A percentile compares a stretch with the other conserved stretches of the same genome.
phyloP scores from a whole-genome alignment of 2,113 vertebrate genomes.

The Charina bottae region DNA sequence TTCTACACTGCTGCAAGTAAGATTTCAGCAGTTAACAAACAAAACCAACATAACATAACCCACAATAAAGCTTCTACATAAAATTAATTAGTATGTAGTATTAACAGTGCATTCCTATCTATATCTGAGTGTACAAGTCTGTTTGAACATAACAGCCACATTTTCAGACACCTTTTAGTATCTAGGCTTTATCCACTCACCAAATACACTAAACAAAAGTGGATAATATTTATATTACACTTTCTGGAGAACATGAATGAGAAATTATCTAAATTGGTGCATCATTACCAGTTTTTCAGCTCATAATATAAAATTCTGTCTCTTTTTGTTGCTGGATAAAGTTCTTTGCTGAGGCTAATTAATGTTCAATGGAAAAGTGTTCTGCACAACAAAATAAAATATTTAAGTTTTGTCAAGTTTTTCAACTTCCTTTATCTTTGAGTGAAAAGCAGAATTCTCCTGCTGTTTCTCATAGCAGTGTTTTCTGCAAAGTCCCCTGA shows the following conservation, averaged over 20 bases:
- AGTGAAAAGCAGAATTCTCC: background rate
- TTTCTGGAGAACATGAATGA: background rate
- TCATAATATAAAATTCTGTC: background rate
- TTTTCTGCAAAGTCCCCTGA: background rate
- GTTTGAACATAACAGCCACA: background rate
- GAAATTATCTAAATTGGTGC: constrained; percentile 14
- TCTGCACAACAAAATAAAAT: background rate
- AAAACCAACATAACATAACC: background rate
- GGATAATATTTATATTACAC: background rate
- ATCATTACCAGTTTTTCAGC: background rate
- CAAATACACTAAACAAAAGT: background rate
- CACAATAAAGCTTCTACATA: background rate
- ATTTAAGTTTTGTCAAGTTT: background rate
- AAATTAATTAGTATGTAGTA: background rate
- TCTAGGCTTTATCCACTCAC: background rate
- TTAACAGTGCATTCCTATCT: background rate
- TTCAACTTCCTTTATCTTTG: background rate
- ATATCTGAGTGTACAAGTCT: background rate
- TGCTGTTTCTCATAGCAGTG: background rate
- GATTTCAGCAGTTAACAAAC: background rate
- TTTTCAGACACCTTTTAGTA: background rate
- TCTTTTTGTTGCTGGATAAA: constrained; percentile 24
- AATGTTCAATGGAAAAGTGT: background rate
- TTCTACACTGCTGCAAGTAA: background rate
- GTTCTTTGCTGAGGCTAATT: background rate